phyloP scores from a whole-genome alignment of 2,888 invertebrate genomes.

The Chloromyia formosa region DNA sequence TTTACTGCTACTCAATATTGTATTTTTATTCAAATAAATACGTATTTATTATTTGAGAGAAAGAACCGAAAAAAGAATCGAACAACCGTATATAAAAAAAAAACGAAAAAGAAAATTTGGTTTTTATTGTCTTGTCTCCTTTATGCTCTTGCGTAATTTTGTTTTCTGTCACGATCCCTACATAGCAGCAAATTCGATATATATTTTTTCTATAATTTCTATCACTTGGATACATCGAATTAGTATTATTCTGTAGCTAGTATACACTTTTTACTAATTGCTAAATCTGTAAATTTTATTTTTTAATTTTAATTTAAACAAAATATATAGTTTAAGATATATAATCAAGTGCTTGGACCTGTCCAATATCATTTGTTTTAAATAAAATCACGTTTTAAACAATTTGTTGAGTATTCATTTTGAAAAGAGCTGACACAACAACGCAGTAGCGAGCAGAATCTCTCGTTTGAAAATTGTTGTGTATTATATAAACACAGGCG shows the following conservation, averaged over 20 bases:
- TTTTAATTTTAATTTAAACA: slow-evolving; percentile 37
- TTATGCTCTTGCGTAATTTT: slow-evolving; percentile 25
- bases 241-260: slow-evolving; percentile 40
- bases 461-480: too few species aligned
- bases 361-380: slow-evolving; percentile 40
- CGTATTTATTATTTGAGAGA: slow-evolving; percentile 50
- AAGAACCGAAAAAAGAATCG: slow-evolving; percentile 5
- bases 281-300: slow-evolving; percentile 40
- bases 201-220: slow-evolving; percentile 20
- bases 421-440: background rate
- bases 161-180: slow-evolving; percentile 29
- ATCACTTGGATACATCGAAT: slow-evolving; percentile 43
- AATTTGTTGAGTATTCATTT: slow-evolving; percentile 30
- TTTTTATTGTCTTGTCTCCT: slow-evolving; percentile 42
- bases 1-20: slow-evolving; percentile 48
- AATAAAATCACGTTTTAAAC: slow-evolving; percentile 41
- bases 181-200: slow-evolving; percentile 16
- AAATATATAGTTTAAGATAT: slow-evolving; percentile 38
- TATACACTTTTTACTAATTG: slow-evolving; percentile 38
- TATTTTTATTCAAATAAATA: slow-evolving; percentile 51
- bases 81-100: background rate
- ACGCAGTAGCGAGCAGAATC: too few species aligned
- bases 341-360: slow-evolving; percentile 40
- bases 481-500: too few species aligned
- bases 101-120: slow-evolving; percentile 38